Percentiles rank a stretch among this genome's conserved stretches.
These are phyloP conservation scores for Anguilla marmorata DNA, from an alignment of 2,797 vertebrate species.

Conservation along the genomic window DNA sequence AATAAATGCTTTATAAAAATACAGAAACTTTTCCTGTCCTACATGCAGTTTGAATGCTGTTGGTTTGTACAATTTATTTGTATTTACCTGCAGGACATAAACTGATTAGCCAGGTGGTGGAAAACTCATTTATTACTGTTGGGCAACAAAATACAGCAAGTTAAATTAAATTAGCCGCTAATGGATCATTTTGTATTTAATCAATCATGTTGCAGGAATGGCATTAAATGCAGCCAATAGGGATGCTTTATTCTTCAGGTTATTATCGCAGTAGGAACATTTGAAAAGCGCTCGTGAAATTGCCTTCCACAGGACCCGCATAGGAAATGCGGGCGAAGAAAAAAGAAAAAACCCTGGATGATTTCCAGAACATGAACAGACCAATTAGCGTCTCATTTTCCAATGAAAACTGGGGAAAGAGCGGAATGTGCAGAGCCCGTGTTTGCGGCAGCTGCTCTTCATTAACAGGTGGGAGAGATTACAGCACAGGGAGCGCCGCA, in stretches of 20 bases:
- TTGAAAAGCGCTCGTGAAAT: neutral
- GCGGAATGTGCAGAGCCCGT: neutral
- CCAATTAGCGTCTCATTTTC: slow-evolving; percentile 4
- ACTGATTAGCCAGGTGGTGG: neutral
- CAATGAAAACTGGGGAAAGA: neutral
- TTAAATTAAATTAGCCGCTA: neutral
- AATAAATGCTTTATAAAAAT: neutral
- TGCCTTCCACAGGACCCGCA: neutral
- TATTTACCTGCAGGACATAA: neutral
- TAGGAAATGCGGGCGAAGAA: neutral
- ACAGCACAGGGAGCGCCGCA: neutral
- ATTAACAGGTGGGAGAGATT: slow-evolving; percentile 17
- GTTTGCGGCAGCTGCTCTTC: neutral
- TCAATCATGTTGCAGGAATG: neutral
- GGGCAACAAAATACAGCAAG: neutral
- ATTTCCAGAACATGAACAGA: slow-evolving; percentile 10
- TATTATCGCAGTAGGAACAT: neutral
- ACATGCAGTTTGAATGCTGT: neutral
- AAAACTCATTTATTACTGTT: neutral
- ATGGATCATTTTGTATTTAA: neutral
- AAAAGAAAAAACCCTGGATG: neutral
- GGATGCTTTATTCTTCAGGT: neutral
- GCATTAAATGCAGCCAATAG: neutral
- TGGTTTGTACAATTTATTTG: neutral
- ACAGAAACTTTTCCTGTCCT: neutral